Evolutionary conservation across 2,113 vertebrate genomes (phyloP), one percentile per base, ranked within the genome.

Genomic region (Helogale parvula): DNA sequence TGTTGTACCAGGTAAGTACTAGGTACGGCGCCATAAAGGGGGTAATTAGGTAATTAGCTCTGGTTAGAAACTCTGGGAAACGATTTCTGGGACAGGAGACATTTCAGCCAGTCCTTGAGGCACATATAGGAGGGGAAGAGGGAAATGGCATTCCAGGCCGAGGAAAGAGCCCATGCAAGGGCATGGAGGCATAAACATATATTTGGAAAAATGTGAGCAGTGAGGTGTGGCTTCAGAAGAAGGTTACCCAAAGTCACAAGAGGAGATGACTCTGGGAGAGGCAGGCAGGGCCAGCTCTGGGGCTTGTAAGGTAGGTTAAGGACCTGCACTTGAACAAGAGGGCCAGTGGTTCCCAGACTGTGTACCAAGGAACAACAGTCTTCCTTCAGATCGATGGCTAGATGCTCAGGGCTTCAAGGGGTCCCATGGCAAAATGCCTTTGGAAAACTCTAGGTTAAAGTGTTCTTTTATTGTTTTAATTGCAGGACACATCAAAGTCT

Each of bases 81-180:
- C 31, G 17, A 11, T 13, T 87, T 50, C 35, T 0, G 0, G 50
- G n/a, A 23, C 13, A 45, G 81, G 17, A 41, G 68, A 19, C 6
- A 2, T 25, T 68, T 33, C 38, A 41, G 81, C 41, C 33, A 15
- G 57, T 31, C 23, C 35, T 31, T 0, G 31, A 52, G 57, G 74
- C 12, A 12, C 17, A 5, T 17, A 1, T 8, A 60, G 68, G 11
- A 63, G 5, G 16, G n/a, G 54, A 14, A 57, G 60, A 45, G 10
- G 72, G 38, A 83, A 25, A 7, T 9, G 12, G 21, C 41, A 13
- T 2, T 38, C 45, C 4, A 5, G 57, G 35, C 35, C 41, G 16
- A 19, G 25, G 63, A 54, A 27, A 16, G 2, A 0, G 33, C 23
- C 50, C 0, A 0, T 25, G 17, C 19, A 45, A 41, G 76, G 29